These are phyloP conservation scores for Atlantisia rogersi DNA, from an alignment of 2,113 vertebrate genomes.

Conservation along the genomic window DNA sequence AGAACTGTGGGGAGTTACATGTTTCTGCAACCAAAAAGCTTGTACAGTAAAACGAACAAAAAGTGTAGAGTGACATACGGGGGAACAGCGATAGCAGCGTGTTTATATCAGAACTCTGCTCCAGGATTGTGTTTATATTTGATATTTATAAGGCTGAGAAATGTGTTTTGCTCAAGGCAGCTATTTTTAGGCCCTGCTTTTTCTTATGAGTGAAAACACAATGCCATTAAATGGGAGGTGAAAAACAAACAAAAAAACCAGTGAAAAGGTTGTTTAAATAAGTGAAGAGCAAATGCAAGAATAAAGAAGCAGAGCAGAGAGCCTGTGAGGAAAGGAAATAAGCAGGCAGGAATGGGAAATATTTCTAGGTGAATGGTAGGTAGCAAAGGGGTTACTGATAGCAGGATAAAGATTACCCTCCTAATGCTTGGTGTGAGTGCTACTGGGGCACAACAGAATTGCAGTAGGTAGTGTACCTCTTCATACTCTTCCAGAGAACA, in stretches of 20 bases:
- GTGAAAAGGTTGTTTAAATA: background rate
- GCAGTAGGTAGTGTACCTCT: background rate
- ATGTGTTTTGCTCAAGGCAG: background rate
- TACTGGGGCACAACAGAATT: background rate
- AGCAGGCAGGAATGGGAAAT: background rate
- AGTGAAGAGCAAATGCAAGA: background rate
- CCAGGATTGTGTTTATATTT: background rate
- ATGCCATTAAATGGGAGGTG: background rate
- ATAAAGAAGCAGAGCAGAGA: background rate
- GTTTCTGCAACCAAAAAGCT: background rate
- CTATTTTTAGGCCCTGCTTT: background rate
- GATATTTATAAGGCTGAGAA: conserved; percentile 6
- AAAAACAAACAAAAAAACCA: background rate
- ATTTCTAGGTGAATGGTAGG: background rate
- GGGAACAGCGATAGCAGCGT: background rate
- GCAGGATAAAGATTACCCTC: background rate
- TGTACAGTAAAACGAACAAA: background rate
- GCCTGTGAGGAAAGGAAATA: background rate
- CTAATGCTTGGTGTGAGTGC: background rate
- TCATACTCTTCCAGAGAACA: background rate
- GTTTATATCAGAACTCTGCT: background rate
- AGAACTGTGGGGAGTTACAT: background rate
- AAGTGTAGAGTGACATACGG: background rate
- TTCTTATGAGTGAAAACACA: background rate
- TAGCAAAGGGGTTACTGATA: background rate